phyloP scores from a whole-genome alignment of 1,140 invertebrate genomes.

The Euwallacea fornicatus region DNA sequence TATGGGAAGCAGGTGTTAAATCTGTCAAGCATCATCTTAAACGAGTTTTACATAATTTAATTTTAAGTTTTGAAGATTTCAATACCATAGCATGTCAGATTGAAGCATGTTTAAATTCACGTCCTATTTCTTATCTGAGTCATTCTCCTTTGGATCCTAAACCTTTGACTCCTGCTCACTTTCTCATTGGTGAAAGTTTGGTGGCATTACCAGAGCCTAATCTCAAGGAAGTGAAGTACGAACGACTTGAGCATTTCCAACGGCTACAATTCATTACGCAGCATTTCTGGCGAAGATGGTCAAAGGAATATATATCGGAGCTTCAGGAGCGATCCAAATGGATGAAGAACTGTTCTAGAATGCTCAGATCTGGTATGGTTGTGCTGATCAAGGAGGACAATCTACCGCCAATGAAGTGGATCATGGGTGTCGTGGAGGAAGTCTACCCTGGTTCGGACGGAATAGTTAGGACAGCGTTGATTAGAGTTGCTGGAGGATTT shows the following conservation, averaged over 20 bases:
- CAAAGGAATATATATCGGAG: slow-evolving; percentile 41
- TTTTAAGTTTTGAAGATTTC: slow-evolving; percentile 42
- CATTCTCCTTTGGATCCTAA: slow-evolving; percentile 40
- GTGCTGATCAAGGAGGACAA: slow-evolving; percentile 48
- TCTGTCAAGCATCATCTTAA: slow-evolving; percentile 44
- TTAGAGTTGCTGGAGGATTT: slow-evolving; percentile 42
- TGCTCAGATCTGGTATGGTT: slow-evolving; percentile 44
- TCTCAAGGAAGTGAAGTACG: not conserved
- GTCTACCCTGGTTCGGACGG: slow-evolving; percentile 48
- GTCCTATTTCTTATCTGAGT: slow-evolving; percentile 35
- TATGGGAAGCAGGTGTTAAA: slow-evolving; percentile 49
- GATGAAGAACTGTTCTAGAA: slow-evolving; percentile 8
- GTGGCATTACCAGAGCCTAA: slow-evolving; percentile 11
- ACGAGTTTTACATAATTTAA: slow-evolving; percentile 23
- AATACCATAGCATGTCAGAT: slow-evolving; percentile 33
- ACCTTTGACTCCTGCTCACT: slow-evolving; percentile 40
- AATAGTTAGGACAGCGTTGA: slow-evolving; percentile 44
- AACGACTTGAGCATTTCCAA: slow-evolving; percentile 19
- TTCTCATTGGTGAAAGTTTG: slow-evolving; percentile 38
- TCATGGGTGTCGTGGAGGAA: slow-evolving; percentile 50
- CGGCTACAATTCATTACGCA: slow-evolving; percentile 24
- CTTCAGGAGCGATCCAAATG: slow-evolving; percentile 41
- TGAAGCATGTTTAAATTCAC: slow-evolving; percentile 39
- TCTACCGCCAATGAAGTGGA: slow-evolving; percentile 42
- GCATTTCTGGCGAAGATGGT: slow-evolving; percentile 47